Evolutionary conservation across 2,113 vertebrate species (phyloP).

Genomic region (Passer montanus): DNA sequence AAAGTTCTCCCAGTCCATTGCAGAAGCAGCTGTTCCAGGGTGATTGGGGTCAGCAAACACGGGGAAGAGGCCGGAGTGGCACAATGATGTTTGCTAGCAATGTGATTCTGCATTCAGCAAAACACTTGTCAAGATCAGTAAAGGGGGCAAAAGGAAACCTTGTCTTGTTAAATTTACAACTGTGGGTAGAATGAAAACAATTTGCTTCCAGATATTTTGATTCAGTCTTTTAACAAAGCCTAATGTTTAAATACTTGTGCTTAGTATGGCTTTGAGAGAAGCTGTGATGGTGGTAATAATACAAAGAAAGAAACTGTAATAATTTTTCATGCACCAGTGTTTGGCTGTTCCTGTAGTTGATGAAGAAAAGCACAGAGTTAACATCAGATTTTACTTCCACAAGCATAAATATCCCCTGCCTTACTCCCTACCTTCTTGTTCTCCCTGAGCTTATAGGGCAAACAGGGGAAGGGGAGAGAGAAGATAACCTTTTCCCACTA

Average conservation of each 20-base stretch:
- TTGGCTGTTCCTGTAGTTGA: neutral
- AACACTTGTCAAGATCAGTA: neutral
- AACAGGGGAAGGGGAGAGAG: neutral
- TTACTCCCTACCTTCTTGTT: neutral
- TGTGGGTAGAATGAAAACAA: neutral
- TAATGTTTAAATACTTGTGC: neutral
- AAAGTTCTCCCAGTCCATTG: neutral
- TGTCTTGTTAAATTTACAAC: neutral
- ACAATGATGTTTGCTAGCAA: neutral
- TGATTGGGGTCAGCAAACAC: neutral
- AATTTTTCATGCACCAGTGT: neutral
- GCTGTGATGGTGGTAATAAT: neutral
- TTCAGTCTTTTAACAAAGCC: neutral
- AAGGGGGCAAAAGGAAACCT: neutral
- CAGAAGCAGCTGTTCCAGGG: neutral
- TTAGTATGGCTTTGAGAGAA: neutral
- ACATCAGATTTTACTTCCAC: neutral
- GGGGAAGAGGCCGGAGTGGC: neutral
- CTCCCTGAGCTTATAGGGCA: neutral
- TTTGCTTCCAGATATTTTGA: neutral
- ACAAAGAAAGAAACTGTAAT: neutral
- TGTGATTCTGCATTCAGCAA: neutral
- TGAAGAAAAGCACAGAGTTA: neutral
- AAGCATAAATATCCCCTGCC: neutral
- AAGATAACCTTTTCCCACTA: neutral